These are phyloP conservation scores for Drosophila barbarae DNA, from an alignment of 2,888 invertebrate species.

Conservation along the genomic window DNA sequence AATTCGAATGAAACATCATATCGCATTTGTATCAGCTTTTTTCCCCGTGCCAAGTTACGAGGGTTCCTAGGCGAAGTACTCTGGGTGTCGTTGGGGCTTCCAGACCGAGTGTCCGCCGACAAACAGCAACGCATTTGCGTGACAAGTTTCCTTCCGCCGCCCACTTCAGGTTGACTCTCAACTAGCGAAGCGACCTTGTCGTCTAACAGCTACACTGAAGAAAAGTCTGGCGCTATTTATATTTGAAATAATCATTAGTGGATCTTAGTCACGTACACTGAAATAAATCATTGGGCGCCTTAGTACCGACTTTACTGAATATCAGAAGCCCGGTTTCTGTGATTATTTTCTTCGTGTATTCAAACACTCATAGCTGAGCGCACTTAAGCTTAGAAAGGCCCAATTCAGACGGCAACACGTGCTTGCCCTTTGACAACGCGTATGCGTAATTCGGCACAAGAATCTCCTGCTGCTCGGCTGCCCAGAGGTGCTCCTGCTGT, in stretches of 20 bases:
- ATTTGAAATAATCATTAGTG: background rate
- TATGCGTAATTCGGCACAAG: conserved; percentile 55
- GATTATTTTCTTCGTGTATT: conserved; percentile 1
- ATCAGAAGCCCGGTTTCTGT: background rate
- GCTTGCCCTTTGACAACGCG: conserved; percentile 43
- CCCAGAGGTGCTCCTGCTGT: conserved; percentile 18
- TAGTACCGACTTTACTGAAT: no score
- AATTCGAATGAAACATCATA: conserved; percentile 68
- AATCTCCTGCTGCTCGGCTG: conserved; percentile 14
- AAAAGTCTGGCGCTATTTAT: background rate
- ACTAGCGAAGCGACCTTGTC: conserved; percentile 44
- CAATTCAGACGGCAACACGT: conserved; percentile 49
- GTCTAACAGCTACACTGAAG: conserved; percentile 1
- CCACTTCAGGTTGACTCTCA: conserved; percentile 42
- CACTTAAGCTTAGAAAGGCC: conserved; percentile 25
- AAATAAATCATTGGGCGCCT: no score
- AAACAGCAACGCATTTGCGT: conserved; percentile 48
- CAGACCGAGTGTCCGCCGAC: conserved; percentile 16
- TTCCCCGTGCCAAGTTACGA: conserved; percentile 5
- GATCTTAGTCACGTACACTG: background rate
- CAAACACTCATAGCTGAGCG: conserved; percentile 8
- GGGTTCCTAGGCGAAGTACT: conserved; percentile 8
- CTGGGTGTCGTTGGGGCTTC: background rate
- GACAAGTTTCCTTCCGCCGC: conserved; percentile 41
- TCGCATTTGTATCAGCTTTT: conserved; percentile 54